Conservation (phyloP, 2,797 vertebrate species). For the Ctenosaura bakeri region DNA sequence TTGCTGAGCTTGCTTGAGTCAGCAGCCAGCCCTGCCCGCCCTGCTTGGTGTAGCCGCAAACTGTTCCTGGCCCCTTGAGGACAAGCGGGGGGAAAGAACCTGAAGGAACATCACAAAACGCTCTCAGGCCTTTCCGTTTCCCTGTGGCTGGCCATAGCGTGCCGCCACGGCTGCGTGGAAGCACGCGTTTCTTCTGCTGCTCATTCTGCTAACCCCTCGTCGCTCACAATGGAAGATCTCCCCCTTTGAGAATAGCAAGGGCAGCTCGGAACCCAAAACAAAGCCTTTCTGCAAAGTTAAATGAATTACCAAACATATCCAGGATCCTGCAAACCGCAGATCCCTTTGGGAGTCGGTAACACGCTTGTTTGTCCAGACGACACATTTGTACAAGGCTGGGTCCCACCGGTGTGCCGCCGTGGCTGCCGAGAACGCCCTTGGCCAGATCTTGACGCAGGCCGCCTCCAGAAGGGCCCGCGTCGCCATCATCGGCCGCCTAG, state of each 20-base stretch:
- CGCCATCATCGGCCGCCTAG: neutral
- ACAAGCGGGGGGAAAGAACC: slow-evolving; percentile 56
- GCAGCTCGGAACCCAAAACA: neutral
- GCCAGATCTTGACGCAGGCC: too few relatives aligned
- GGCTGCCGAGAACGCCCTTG: neutral
- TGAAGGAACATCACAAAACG: slow-evolving; percentile 65
- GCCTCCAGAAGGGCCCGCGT: too few relatives aligned
- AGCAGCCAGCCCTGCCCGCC: slow-evolving; percentile 38
- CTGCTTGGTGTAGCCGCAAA: slow-evolving; percentile 57
- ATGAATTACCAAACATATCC: too few relatives aligned
- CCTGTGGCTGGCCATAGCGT: neutral
- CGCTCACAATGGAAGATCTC: neutral
- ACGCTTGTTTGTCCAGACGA: neutral
- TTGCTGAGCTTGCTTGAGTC: slow-evolving; percentile 42
- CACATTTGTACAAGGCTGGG: neutral
- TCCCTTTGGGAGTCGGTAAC: too few relatives aligned
- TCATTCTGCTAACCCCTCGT: neutral
- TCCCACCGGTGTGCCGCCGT: too few relatives aligned
- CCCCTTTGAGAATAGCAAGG: neutral
- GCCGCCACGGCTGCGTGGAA: slow-evolving; percentile 2
- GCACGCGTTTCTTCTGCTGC: slow-evolving; percentile 32
- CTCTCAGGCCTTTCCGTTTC: slow-evolving; percentile 51
- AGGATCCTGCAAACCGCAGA: neutral
- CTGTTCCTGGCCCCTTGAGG: slow-evolving; percentile 62
- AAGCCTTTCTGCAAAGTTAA: neutral